Percentiles rank a stretch among this genome's conserved stretches.
These are phyloP conservation scores for Nansenia antarctica DNA, from an alignment of 2,113 vertebrate genomes.

Conservation along the genomic window DNA sequence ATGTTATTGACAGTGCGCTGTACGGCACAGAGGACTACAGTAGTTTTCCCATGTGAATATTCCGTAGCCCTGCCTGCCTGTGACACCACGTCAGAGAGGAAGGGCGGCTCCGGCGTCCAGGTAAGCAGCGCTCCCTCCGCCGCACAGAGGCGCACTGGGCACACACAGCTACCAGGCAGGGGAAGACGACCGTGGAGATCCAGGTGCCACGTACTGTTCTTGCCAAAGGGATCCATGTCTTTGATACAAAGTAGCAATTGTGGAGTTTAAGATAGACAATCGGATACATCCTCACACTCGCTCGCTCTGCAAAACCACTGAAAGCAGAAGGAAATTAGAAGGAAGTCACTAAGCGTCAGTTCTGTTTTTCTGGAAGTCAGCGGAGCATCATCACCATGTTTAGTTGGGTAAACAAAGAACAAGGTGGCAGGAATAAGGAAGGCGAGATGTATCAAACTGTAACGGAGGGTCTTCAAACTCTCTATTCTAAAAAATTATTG, in stretches of 20 bases:
- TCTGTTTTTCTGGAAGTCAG: neutral
- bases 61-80: neutral
- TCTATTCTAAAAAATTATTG: slow-evolving; percentile 75
- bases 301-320: neutral
- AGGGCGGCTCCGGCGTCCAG: neutral
- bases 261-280: neutral
- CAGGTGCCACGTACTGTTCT: neutral
- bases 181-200: neutral
- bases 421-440: slow-evolving; percentile 72
- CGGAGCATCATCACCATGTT: slow-evolving; percentile 62
- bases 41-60: neutral
- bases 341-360: neutral
- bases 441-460: slow-evolving; percentile 80
- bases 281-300: neutral
- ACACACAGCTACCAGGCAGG: neutral
- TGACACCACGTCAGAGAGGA: neutral
- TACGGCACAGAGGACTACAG: neutral
- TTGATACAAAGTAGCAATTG: neutral
- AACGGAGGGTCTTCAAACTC: slow-evolving; percentile 74
- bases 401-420: slow-evolving; percentile 77
- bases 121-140: neutral
- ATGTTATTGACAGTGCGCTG: too few relatives aligned
- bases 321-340: neutral
- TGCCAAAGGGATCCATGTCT: neutral
- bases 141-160: neutral